These are phyloP conservation scores for Piprites chloris DNA, from an alignment of 2,113 vertebrate genomes.

Conservation along the genomic window DNA sequence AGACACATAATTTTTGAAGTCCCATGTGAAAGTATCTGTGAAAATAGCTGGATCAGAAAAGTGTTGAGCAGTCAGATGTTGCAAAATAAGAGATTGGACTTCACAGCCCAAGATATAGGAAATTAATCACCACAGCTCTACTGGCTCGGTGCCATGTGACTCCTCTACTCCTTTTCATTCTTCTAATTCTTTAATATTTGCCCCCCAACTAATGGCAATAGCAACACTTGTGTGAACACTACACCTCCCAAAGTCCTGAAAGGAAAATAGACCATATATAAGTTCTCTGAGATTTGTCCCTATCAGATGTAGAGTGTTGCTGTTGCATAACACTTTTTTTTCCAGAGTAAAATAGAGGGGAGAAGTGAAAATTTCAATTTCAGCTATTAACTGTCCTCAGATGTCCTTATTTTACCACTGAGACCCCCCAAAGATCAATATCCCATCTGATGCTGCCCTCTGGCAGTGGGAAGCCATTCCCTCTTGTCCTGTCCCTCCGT, in stretches of 20 bases:
- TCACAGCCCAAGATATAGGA: neutral
- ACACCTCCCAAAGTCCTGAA: neutral
- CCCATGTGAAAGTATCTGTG: neutral
- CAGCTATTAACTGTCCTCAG: neutral
- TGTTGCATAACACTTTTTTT: neutral
- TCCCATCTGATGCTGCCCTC: neutral
- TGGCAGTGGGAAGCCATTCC: neutral
- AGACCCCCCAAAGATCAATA: neutral
- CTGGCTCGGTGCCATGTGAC: neutral
- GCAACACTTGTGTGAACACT: neutral
- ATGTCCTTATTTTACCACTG: neutral
- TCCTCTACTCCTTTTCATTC: neutral
- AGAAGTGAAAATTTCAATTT: neutral
- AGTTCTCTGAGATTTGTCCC: neutral
- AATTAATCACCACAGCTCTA: neutral
- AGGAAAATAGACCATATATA: neutral
- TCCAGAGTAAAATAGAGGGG: neutral
- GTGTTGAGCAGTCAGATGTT: neutral
- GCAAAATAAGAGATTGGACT: neutral
- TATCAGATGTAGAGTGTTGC: neutral
- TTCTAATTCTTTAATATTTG: neutral
- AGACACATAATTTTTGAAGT: neutral
- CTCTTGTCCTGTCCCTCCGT: neutral
- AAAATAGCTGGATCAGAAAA: neutral
- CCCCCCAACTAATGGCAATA: neutral